Conservation (phyloP, 2,888 invertebrate species). For the Diplazon laetatorius region DNA sequence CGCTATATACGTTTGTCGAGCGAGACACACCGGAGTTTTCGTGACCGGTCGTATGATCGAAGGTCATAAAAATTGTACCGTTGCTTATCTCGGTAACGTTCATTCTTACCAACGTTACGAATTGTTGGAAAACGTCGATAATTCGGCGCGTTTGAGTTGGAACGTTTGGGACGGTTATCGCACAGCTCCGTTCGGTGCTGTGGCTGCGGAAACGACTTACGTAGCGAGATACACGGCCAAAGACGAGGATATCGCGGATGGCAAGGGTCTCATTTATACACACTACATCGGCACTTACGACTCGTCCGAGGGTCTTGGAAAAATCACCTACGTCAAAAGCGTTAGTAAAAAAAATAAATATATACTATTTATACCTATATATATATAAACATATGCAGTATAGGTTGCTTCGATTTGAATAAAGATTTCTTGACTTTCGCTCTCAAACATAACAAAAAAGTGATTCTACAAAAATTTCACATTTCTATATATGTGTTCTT, state of each 20-base stretch:
- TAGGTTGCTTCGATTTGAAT: too few relatives aligned
- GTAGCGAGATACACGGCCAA: slow-evolving; percentile 83
- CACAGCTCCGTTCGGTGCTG: slow-evolving; percentile 86
- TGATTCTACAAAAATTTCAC: too few relatives aligned
- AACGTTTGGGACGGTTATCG: slow-evolving; percentile 89
- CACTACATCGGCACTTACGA: slow-evolving; percentile 89
- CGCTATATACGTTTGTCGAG: slow-evolving; percentile 89
- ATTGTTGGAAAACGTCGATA: slow-evolving; percentile 90
- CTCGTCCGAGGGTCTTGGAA: slow-evolving; percentile 86
- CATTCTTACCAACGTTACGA: slow-evolving; percentile 86
- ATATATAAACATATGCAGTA: too few relatives aligned
- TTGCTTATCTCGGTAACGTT: slow-evolving; percentile 85
- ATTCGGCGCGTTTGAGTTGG: slow-evolving; percentile 91
- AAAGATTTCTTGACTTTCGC: too few relatives aligned
- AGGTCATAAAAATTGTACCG: slow-evolving; percentile 85
- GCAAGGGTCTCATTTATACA: slow-evolving; percentile 79
- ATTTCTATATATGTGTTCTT: too few relatives aligned
- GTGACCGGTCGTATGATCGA: slow-evolving; percentile 88
- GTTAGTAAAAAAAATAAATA: slow-evolving; percentile 70
- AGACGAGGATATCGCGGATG: slow-evolving; percentile 64
- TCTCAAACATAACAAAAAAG: too few relatives aligned
- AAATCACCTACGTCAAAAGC: slow-evolving; percentile 87
- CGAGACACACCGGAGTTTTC: slow-evolving; percentile 88
- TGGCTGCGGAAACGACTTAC: slow-evolving; percentile 83
- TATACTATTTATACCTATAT: too few relatives aligned